Percentiles rank a stretch among this genome's conserved stretches.
Evolutionary conservation across 2,113 vertebrate species (phyloP).

Genomic region (Daphoenositta chrysoptera): DNA sequence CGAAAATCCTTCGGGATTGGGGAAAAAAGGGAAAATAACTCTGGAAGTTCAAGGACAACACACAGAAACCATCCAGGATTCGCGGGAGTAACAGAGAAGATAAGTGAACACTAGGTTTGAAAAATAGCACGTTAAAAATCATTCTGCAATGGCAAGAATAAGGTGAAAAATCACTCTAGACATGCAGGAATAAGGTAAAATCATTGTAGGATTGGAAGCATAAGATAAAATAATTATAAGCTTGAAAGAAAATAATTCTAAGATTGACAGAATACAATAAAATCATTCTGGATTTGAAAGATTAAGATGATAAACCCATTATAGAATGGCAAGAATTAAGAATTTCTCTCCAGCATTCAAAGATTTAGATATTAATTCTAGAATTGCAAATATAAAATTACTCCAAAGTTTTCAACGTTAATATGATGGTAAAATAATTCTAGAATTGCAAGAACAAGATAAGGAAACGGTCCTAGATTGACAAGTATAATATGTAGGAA

Average conservation of each 20-base stretch:
- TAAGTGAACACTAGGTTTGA: accelerated
- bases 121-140: background rate
- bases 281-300: background rate
- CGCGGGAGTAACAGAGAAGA: accelerated
- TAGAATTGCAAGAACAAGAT: background rate
- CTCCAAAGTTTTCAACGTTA: background rate
- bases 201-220: background rate
- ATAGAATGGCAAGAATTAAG: background rate
- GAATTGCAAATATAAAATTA: accelerated
- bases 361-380: background rate
- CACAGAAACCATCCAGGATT: accelerated
- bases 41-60: background rate
- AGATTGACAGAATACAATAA: background rate
- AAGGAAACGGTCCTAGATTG: background rate
- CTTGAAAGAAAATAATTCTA: background rate
- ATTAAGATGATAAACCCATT: background rate
- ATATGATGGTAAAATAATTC: background rate
- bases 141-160: background rate
- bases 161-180: background rate
- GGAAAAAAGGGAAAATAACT: background rate
- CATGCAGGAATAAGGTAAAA: background rate
- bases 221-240: background rate
- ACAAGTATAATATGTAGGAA: background rate
- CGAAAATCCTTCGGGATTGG: background rate
- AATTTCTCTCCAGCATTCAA: background rate